These are phyloP conservation scores for Seriola dumerili DNA, from an alignment of 2,113 vertebrate species.

Conservation along the genomic window DNA sequence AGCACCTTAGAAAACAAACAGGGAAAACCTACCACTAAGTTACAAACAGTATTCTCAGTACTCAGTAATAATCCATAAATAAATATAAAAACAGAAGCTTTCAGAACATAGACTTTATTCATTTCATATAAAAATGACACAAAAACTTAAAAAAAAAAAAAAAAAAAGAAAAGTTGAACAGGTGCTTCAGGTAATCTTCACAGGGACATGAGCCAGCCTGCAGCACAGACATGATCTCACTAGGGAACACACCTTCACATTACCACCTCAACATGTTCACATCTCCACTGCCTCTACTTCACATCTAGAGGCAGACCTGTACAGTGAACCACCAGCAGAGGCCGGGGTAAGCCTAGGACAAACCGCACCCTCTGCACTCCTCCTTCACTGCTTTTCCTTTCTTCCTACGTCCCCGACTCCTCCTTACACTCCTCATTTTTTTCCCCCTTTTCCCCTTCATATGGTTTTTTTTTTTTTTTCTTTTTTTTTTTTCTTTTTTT, in stretches of 20 bases:
- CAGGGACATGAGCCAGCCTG: conserved; percentile 65
- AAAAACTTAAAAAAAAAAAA: conserved; percentile 47
- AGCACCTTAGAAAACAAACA: background rate
- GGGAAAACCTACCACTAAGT: background rate
- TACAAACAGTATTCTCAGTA: background rate
- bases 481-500: background rate
- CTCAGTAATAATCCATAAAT: background rate
- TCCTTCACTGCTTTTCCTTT: conserved; percentile 26
- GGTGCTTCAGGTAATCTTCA: conserved; percentile 74
- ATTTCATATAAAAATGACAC: conserved; percentile 82
- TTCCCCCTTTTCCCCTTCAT: conserved; percentile 29
- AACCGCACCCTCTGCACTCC: conserved; percentile 17
- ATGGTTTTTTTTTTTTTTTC: conserved; percentile 13
- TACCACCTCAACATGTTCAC: background rate
- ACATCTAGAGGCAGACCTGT: conserved; percentile 15
- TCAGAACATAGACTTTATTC: conserved; percentile 85
- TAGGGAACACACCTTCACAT: conserved; percentile 20
- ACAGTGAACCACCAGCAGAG: conserved; percentile 75
- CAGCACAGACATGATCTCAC: conserved; percentile 23
- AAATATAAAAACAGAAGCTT: conserved; percentile 1
- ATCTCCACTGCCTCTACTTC: conserved; percentile 5
- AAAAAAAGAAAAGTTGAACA: conserved; percentile 47
- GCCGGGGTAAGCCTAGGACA: conserved; percentile 56
- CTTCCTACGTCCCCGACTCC: conserved; percentile 55
- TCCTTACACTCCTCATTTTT: conserved; percentile 29